Conservation (phyloP, 2,888 invertebrate species). For the Platerodrilus igneus region DNA sequence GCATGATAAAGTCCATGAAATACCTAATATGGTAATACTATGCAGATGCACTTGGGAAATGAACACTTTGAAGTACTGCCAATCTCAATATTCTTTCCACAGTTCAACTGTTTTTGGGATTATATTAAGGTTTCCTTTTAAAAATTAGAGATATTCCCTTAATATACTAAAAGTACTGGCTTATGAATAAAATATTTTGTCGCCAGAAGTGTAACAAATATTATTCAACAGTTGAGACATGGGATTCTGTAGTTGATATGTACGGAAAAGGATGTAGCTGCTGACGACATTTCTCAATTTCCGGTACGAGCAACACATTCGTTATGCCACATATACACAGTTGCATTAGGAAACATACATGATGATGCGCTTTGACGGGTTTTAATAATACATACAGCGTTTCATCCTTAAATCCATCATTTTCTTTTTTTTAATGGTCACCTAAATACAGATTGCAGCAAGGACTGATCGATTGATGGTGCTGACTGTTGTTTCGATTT, state of each 20-base stretch:
- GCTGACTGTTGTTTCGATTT: no score
- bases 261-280: conserved; percentile 38
- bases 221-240: conserved; percentile 17
- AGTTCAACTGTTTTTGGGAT: no score
- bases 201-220: conserved; percentile 6
- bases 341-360: conserved; percentile 21
- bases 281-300: conserved; percentile 40
- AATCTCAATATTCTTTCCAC: conserved; percentile 11
- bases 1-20: conserved; percentile 34
- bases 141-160: no score
- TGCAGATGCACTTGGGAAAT: conserved; percentile 35
- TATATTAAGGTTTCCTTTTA: no score
- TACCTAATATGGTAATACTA: conserved; percentile 38
- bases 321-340: conserved; percentile 8
- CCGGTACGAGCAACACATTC: conserved; percentile 29
- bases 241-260: conserved; percentile 29
- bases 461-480: no score
- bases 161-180: background rate
- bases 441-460: no score
- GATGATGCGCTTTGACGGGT: no score
- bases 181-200: background rate
- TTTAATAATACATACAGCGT: no score
- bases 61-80: conserved; percentile 22
- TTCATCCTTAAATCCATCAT: no score
- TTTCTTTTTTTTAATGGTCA: no score